Evolutionary conservation across 2,797 vertebrate genomes (phyloP), one percentile per base, ranked within the genome.

Genomic region (Gymnothorax reevesii): DNA sequence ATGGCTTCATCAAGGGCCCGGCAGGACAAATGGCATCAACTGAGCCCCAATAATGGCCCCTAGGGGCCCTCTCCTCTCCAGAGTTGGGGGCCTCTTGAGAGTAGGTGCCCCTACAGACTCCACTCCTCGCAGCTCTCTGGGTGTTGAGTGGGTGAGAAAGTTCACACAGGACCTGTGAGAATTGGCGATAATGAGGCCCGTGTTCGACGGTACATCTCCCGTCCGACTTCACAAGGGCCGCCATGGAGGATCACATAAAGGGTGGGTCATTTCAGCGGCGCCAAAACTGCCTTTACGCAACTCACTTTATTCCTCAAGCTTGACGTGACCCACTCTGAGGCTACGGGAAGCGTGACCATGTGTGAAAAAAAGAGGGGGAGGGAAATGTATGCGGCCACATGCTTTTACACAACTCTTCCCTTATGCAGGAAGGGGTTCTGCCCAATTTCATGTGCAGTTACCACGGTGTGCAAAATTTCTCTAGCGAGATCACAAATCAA

Each of bases 11-110:
- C 84, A 90, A 22, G 57, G 86, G 83, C 84, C 88, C 88, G 87
- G 85, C 82, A 60, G 91, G 90, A 89, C 91, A 92, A 91, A 94
- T 92, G 92, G 92, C 82, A 91, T 54, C 9, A 5, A 33, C 4
- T 25, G 52, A 27, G n/a, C n/a, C 57, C 80, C 55, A 3, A 20
- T 25, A 22, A 73, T 73, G 69, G 25, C 27, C 69, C 27, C 71
- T 4, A 22, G 27, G 71, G 20, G 33, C 62, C 20, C 69, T 42
- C 69, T 27, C 71, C 27, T 75, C 71, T 57, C 57, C 82, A 25
- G 57, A 0, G 55, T 33, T n/a, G 33, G 66, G 22, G 79, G 66
- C 49, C 82, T 60, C 66, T 42, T 33, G 64, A 66, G 73, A 5
- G 10, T 9, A 84, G 59, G 27, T n/a, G 52, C 27, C 77, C 82